These are phyloP conservation scores for Anoplius nigerrimus DNA, from an alignment of 2,888 invertebrate species.

Conservation along the genomic window DNA sequence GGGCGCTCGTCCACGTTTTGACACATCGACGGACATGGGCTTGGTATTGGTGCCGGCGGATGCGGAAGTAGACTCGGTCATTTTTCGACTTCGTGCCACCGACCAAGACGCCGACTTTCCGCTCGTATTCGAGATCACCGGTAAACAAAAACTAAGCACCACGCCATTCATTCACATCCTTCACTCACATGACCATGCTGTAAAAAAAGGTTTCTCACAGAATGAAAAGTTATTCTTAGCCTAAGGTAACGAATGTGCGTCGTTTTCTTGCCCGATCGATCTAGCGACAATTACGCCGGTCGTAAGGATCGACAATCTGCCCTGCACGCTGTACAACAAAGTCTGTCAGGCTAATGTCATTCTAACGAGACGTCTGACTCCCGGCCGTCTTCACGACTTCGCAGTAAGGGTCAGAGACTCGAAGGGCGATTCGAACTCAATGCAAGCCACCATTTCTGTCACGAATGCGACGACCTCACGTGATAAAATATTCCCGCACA, in stretches of 20 bases:
- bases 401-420: slow-evolving; percentile 84
- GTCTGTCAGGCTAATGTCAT: slow-evolving; percentile 93
- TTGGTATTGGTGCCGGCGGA: slow-evolving; percentile 89
- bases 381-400: slow-evolving; percentile 91
- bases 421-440: slow-evolving; percentile 84
- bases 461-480: slow-evolving; percentile 91
- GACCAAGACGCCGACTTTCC: slow-evolving; percentile 94
- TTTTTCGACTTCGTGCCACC: slow-evolving; percentile 91
- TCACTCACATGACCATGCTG: too few relatives aligned
- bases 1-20: slow-evolving; percentile 86
- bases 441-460: slow-evolving; percentile 87
- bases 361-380: slow-evolving; percentile 84
- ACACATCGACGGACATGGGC: slow-evolving; percentile 88
- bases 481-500: slow-evolving; percentile 88
- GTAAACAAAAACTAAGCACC: too few relatives aligned
- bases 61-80: slow-evolving; percentile 87
- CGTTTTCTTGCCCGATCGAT: not conserved
- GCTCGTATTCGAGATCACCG: slow-evolving; percentile 86
- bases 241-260: too few relatives aligned
- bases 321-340: slow-evolving; percentile 90
- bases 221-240: too few relatives aligned
- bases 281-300: slow-evolving; percentile 84
- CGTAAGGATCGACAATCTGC: slow-evolving; percentile 87
- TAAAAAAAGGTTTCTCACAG: too few relatives aligned
- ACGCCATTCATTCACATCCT: too few relatives aligned